These are phyloP conservation scores for Natrix natrix DNA, from an alignment of 2,797 vertebrate genomes.

Conservation along the genomic window DNA sequence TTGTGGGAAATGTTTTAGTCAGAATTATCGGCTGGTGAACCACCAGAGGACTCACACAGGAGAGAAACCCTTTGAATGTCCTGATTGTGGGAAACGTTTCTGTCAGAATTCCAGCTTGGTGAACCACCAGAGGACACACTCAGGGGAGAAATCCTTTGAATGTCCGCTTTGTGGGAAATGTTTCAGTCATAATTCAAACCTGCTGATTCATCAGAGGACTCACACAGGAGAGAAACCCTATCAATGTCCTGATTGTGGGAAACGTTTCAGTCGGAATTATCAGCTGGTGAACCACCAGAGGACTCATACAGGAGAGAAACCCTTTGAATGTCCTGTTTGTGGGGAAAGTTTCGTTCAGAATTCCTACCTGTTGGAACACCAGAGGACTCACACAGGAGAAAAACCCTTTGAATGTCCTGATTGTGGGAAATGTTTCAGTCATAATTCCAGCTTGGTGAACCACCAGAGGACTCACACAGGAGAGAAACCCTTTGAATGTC, in stretches of 20 bases:
- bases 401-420: constrained; percentile 14
- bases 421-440: not conserved
- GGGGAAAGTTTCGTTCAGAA: constrained; percentile 35
- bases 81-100: no score
- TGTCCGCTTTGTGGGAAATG: no score
- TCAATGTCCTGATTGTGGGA: not conserved
- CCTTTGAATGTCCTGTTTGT: constrained; percentile 7
- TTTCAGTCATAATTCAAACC: no score
- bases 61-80: no score
- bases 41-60: no score
- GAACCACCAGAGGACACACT: no score
- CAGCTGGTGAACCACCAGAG: not conserved
- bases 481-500: not conserved
- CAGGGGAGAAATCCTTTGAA: no score
- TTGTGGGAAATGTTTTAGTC: no score
- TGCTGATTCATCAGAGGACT: no score
- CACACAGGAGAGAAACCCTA: not conserved
- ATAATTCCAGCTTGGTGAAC: not conserved
- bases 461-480: not conserved
- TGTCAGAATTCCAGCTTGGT: no score
- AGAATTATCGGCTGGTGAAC: no score
- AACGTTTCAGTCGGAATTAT: not conserved
- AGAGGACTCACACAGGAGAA: constrained; percentile 20
- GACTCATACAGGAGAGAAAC: not conserved
- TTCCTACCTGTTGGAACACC: not conserved